Percentiles rank a stretch among this genome's conserved stretches.
Evolutionary conservation across 2,113 vertebrate genomes (phyloP).

Genomic region (Mustelus asterias): DNA sequence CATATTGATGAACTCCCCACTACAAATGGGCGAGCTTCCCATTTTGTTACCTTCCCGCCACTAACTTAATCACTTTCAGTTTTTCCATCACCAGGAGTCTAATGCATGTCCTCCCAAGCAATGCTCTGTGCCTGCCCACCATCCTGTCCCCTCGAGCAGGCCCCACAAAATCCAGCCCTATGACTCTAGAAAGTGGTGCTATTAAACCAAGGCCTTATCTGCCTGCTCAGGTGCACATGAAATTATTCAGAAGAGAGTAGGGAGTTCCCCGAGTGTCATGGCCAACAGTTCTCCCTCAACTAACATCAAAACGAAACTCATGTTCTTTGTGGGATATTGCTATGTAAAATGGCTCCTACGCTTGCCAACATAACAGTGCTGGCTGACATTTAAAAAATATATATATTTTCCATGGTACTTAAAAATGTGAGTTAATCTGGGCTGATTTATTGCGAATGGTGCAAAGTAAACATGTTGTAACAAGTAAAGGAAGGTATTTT

Average conservation of each 20-base stretch:
- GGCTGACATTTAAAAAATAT: background rate
- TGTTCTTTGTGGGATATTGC: background rate
- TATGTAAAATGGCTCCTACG: background rate
- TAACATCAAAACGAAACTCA: background rate
- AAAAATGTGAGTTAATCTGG: background rate
- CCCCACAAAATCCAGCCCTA: too few relatives aligned
- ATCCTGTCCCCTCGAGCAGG: too few relatives aligned
- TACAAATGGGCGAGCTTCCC: too few relatives aligned
- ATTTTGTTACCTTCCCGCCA: too few relatives aligned
- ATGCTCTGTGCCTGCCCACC: too few relatives aligned
- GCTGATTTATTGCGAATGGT: background rate
- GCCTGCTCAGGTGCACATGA: too few relatives aligned
- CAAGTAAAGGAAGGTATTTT: background rate
- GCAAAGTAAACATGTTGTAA: background rate
- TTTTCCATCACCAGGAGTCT: too few relatives aligned
- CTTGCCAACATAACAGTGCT: background rate
- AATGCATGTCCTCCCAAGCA: too few relatives aligned
- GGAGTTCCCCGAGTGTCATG: background rate
- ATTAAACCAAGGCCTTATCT: too few relatives aligned
- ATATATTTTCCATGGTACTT: background rate
- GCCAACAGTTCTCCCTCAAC: background rate
- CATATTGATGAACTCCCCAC: too few relatives aligned
- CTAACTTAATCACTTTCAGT: too few relatives aligned
- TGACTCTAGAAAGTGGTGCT: too few relatives aligned
- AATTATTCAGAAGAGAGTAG: background rate